Base-by-base conservation (phyloP, 2,888 invertebrate species). In the Tetheella fluctuosa region DNA sequence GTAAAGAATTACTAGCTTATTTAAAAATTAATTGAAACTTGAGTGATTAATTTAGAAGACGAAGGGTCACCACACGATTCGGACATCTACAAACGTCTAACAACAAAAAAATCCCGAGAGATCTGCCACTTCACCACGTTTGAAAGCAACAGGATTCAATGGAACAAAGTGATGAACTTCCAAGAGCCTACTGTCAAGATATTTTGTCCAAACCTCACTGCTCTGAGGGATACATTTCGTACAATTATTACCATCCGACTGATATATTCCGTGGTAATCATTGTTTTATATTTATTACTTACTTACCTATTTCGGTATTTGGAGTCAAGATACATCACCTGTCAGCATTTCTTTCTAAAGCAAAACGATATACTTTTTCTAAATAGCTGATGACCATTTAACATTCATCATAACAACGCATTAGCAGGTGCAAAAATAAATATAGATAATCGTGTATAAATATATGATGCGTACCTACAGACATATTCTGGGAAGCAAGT, bases 221-320 rank as follows among this genome's bases (percentile, higher is more conserved):
- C 91, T 15, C 73, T 95, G 61, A 86, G 94, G 59, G 91, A 95
- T 68, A 94, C 94, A n/a, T 94, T 95, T 69, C 84, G 94, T 54
- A 90, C 91, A 15, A 77, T 79, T 5, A 85, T 95, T 10, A 93
- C 94, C 4, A 69, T 94, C 13, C 86, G 89, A 73, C 76, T 95
- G 15, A 72, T 95, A 30, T 94, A 94, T 76, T 80, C 93, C 63
- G 76, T 94, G 85, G 94, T 94, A 82, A 77, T n/a, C n/a, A 71
- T 64, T 42, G 34, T 23, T 5, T 0, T 23, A 42, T 15, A 52
- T 42, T 54, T 30, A 25, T 25, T 25, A 25, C 25, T 4, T 25
- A 25, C 2, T 6, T 25, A 4, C 25, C 25, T 25, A 6, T 25
- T 6, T 25, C n/a, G n/a, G n/a, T n/a, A n/a, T n/a, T n/a, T n/a